phyloP scores from a whole-genome alignment of 2,113 vertebrate species.

The Vimba vimba region DNA sequence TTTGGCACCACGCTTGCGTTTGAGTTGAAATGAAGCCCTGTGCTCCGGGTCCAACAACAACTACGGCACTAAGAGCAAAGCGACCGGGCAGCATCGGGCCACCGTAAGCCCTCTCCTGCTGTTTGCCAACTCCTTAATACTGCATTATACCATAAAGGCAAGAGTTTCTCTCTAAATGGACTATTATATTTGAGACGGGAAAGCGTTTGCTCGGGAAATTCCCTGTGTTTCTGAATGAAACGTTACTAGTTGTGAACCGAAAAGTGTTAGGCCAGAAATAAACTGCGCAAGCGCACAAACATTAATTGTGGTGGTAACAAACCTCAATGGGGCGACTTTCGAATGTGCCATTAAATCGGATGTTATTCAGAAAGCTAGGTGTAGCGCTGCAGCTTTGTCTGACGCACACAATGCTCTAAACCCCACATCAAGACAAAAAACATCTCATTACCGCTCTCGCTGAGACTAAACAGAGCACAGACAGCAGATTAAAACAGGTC shows the following conservation, averaged over 20 bases:
- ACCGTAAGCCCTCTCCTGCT: background rate
- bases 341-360: background rate
- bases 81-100: background rate
- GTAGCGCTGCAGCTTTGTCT: background rate
- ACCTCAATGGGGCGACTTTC: background rate
- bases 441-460: background rate
- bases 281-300: background rate
- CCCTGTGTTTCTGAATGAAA: background rate
- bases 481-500: background rate
- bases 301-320: background rate
- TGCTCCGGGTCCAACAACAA: slow-evolving; percentile 25
- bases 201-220: background rate
- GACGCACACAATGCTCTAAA: background rate
- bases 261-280: background rate
- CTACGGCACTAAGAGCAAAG: background rate
- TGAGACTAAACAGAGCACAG: background rate
- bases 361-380: background rate
- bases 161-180: slow-evolving; percentile 1
- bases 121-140: slow-evolving; percentile 26
- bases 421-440: background rate
- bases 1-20: slow-evolving; percentile 5
- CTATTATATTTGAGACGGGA: background rate
- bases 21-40: slow-evolving; percentile 30
- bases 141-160: slow-evolving; percentile 15
- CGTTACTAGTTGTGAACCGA: background rate